phyloP scores from a whole-genome alignment of 2,797 vertebrate species.

The Lophius americanus region DNA sequence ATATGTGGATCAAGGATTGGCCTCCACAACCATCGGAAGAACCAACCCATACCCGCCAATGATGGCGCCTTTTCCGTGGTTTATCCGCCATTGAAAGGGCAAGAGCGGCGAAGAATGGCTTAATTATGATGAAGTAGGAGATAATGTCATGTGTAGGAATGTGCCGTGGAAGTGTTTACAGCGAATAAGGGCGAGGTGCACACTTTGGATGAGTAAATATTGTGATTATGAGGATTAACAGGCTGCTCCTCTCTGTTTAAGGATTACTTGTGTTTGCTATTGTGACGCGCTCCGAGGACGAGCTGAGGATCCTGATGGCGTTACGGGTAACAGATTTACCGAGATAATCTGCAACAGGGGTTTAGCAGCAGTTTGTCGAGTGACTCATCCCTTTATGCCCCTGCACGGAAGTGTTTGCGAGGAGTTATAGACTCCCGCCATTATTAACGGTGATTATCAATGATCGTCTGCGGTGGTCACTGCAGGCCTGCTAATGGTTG shows the following conservation, averaged over 20 bases:
- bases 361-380: constrained; percentile 64
- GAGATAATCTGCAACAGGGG: constrained; percentile 64
- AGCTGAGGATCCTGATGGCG: constrained; percentile 44
- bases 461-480: constrained; percentile 16
- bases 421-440: constrained; percentile 27
- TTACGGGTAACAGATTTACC: constrained; percentile 65
- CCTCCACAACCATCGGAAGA: too few relatives aligned
- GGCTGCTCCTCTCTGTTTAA: constrained; percentile 41
- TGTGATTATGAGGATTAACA: constrained; percentile 54
- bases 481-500: constrained; percentile 13
- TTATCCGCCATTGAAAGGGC: too few relatives aligned
- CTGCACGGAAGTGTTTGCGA: constrained; percentile 39
- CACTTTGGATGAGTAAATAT: constrained; percentile 44
- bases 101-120: too few relatives aligned
- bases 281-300: constrained; percentile 48
- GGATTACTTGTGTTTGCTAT: constrained; percentile 60
- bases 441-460: constrained; percentile 38
- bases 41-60: too few relatives aligned
- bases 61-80: too few relatives aligned
- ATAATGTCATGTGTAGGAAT: too few relatives aligned
- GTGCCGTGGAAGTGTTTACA: too few relatives aligned
- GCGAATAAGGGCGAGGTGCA: too few relatives aligned
- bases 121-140: too few relatives aligned
- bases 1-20: too few relatives aligned
- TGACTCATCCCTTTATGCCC: constrained; percentile 59